These are phyloP conservation scores for Agrotis puta DNA, from an alignment of 2,888 invertebrate genomes.

Conservation along the genomic window DNA sequence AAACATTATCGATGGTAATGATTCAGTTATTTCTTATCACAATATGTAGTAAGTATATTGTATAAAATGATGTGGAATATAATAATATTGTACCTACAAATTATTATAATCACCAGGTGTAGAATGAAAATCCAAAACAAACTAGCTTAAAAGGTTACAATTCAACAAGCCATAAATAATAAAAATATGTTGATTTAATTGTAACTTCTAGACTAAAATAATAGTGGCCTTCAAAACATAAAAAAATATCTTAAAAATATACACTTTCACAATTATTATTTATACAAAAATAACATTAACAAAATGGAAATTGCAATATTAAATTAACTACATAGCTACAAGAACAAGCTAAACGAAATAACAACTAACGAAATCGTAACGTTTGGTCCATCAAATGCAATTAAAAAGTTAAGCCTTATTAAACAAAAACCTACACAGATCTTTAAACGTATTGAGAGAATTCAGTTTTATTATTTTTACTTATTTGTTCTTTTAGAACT, in stretches of 20 bases:
- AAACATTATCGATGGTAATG: slow-evolving; percentile 57
- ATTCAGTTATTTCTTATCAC: slow-evolving; percentile 55
- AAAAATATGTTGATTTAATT: slow-evolving; percentile 37
- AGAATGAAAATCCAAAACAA: slow-evolving; percentile 36
- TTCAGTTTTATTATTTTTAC: slow-evolving; percentile 36
- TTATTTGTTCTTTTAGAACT: slow-evolving; percentile 65
- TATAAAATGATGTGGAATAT: slow-evolving; percentile 22
- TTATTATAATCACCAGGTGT: slow-evolving; percentile 10
- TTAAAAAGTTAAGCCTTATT: slow-evolving; percentile 50
- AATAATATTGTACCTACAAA: slow-evolving; percentile 24
- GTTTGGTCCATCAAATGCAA: slow-evolving; percentile 66
- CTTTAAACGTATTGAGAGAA: slow-evolving; percentile 27
- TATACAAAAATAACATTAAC: slow-evolving; percentile 45
- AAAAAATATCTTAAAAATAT: slow-evolving; percentile 34
- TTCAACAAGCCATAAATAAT: slow-evolving; percentile 43
- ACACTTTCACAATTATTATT: slow-evolving; percentile 33
- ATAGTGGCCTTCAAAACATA: slow-evolving; percentile 35
- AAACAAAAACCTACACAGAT: slow-evolving; percentile 51
- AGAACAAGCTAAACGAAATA: slow-evolving; percentile 13
- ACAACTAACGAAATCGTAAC: slow-evolving; percentile 38
- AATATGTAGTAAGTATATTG: slow-evolving; percentile 22
- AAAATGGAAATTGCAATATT: slow-evolving; percentile 30
- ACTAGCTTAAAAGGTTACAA: slow-evolving; percentile 27
- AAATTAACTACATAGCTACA: slow-evolving; percentile 23
- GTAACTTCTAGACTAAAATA: slow-evolving; percentile 35